These are phyloP conservation scores for Pempheris klunzingeri DNA, from an alignment of 2,797 vertebrate species.

Conservation along the genomic window DNA sequence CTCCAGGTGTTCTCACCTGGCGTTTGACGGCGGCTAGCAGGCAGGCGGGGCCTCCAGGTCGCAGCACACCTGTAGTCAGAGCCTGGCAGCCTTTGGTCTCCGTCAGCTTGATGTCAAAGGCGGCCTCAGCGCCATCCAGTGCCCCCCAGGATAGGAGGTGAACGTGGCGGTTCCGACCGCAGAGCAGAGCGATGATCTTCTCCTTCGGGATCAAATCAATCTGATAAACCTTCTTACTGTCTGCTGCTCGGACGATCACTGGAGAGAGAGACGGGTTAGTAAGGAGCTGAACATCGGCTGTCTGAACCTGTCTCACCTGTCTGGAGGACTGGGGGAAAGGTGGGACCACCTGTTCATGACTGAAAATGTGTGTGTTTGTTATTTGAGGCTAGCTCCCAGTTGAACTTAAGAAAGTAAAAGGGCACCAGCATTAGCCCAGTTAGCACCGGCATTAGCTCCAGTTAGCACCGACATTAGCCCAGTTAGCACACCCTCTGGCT, in stretches of 20 bases:
- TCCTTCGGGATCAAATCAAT: conserved; percentile 93
- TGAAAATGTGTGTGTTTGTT: too few relatives aligned
- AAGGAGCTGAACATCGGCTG: background rate
- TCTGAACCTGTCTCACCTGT: conserved; percentile 54
- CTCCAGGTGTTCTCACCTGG: conserved; percentile 61
- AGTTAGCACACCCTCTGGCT: too few relatives aligned
- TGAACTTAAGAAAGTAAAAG: too few relatives aligned
- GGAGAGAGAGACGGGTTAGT: conserved; percentile 20
- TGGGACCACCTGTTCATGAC: too few relatives aligned
- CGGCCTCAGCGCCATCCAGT: conserved; percentile 91
- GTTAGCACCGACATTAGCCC: too few relatives aligned
- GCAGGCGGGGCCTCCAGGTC: conserved; percentile 88
- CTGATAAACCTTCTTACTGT: conserved; percentile 96
- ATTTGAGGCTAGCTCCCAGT: too few relatives aligned
- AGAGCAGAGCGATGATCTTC: conserved; percentile 91
- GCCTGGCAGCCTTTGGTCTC: conserved; percentile 97
- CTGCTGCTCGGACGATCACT: conserved; percentile 96
- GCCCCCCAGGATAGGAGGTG: conserved; percentile 92
- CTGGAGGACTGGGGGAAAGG: too few relatives aligned
- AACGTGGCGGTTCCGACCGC: conserved; percentile 93
- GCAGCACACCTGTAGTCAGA: conserved; percentile 87
- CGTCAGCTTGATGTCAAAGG: conserved; percentile 91
- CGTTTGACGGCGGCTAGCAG: conserved; percentile 93
- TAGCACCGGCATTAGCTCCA: too few relatives aligned
- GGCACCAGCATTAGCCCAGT: too few relatives aligned